These are phyloP conservation scores for Mycogona germanica DNA, from an alignment of 2,888 invertebrate species.

Conservation along the genomic window DNA sequence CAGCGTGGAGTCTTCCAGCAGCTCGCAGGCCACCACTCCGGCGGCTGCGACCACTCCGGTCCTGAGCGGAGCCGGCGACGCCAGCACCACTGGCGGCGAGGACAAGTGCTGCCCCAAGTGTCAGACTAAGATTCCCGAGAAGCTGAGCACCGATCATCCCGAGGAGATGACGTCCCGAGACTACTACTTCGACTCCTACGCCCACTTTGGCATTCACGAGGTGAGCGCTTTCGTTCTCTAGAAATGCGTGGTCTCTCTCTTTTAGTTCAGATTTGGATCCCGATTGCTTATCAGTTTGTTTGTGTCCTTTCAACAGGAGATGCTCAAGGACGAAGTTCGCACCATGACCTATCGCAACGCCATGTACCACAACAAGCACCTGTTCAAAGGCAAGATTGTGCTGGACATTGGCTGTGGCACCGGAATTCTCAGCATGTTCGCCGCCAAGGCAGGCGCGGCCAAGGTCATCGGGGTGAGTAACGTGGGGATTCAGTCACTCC, in stretches of 20 bases:
- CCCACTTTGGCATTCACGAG: conserved; percentile 99
- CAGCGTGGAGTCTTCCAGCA: not conserved
- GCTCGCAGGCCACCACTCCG: too few relatives aligned
- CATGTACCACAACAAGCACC: conserved; percentile 98
- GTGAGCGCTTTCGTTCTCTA: conserved; percentile 28
- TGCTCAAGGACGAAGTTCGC: conserved; percentile 98
- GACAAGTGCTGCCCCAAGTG: not conserved
- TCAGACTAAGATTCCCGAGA: not conserved
- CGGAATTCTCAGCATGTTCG: conserved; percentile 98
- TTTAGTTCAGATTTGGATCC: not conserved
- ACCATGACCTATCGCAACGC: conserved; percentile 97
- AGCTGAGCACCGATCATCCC: conserved; percentile 30
- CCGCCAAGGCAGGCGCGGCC: conserved; percentile 94
- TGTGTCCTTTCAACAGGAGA: conserved; percentile 58
- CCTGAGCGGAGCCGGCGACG: too few relatives aligned
- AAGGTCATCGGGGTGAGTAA: conserved; percentile 68
- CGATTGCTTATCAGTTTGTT: not conserved
- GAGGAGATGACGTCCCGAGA: conserved; percentile 99
- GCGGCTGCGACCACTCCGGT: too few relatives aligned
- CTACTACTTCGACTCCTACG: conserved; percentile 99
- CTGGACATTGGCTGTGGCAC: conserved; percentile 98
- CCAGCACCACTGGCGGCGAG: too few relatives aligned
- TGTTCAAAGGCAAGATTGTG: conserved; percentile 82
- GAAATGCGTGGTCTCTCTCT: too few relatives aligned
- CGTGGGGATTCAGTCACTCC: too few relatives aligned